A percentile compares a stretch with the other conserved stretches of the same genome.
phyloP scores from a whole-genome alignment of 2,113 vertebrate genomes.

The Strix aluco region DNA sequence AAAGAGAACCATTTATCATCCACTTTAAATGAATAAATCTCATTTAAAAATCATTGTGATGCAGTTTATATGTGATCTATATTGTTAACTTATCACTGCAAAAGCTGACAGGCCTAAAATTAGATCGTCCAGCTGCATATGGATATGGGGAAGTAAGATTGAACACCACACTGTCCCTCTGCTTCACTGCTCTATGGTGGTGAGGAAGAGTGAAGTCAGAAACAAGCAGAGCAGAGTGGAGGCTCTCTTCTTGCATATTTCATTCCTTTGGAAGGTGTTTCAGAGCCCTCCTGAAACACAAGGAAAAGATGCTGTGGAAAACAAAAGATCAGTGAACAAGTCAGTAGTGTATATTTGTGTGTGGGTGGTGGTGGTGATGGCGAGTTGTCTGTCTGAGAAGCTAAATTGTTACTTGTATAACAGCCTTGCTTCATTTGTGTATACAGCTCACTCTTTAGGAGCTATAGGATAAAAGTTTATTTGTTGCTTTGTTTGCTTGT shows the following conservation, averaged over 20 bases:
- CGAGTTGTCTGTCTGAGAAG: neutral
- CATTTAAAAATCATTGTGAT: conserved; percentile 54
- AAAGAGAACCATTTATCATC: conserved; percentile 58
- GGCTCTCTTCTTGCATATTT: neutral
- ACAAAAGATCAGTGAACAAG: neutral
- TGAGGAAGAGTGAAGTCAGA: neutral
- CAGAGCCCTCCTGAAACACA: neutral
- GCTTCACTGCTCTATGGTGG: neutral
- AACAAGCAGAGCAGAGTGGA: neutral
- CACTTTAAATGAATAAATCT: conserved; percentile 59
- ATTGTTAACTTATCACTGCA: conserved; percentile 18
- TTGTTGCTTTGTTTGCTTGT: too few relatives aligned
- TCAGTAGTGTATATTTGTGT: neutral
- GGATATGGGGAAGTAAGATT: neutral
- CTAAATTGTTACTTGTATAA: neutral
- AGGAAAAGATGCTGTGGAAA: neutral
- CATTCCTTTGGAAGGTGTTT: neutral
- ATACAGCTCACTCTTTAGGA: neutral
- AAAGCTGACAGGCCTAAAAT: conserved; percentile 24
- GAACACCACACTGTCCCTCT: neutral
- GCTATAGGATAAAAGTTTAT: neutral
- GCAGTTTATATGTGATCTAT: conserved; percentile 21
- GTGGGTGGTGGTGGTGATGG: neutral
- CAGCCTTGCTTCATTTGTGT: neutral
- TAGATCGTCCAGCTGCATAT: neutral